phyloP scores from a whole-genome alignment of 1,140 invertebrate genomes.

The Drosophila equinoxialis region DNA sequence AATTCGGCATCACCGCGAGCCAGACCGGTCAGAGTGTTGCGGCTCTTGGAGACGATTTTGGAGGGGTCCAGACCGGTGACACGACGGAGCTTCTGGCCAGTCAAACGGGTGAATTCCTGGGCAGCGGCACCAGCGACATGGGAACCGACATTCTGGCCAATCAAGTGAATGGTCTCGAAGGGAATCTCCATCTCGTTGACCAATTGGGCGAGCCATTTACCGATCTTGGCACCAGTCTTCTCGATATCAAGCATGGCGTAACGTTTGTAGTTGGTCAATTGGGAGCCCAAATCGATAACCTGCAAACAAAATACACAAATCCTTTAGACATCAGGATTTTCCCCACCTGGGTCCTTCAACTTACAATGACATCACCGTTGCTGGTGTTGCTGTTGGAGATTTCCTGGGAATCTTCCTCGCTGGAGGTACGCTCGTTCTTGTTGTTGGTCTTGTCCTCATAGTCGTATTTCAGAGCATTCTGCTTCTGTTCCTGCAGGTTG shows the following conservation, averaged over 20 bases:
- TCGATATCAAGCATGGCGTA: slow-evolving; percentile 66
- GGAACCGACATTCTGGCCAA: slow-evolving; percentile 74
- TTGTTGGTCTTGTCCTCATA: slow-evolving; percentile 38
- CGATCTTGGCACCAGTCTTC: slow-evolving; percentile 57
- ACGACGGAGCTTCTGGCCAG: slow-evolving; percentile 83
- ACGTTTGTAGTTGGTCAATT: slow-evolving; percentile 62
- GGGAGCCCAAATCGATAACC: slow-evolving; percentile 67
- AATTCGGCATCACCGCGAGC: slow-evolving; percentile 85
- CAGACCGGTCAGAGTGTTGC: slow-evolving; percentile 84
- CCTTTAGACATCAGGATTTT: background rate
- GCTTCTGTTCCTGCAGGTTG: slow-evolving; percentile 59
- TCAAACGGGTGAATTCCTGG: slow-evolving; percentile 86
- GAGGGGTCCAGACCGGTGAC: slow-evolving; percentile 90
- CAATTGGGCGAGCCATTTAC: slow-evolving; percentile 62
- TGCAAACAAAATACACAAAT: background rate
- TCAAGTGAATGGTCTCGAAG: slow-evolving; percentile 76
- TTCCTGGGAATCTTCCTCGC: slow-evolving; percentile 60
- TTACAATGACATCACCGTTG: slow-evolving; percentile 59
- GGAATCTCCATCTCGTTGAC: slow-evolving; percentile 64
- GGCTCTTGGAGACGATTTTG: slow-evolving; percentile 85
- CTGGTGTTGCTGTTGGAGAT: slow-evolving; percentile 43
- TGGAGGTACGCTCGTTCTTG: slow-evolving; percentile 48
- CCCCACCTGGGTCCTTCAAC: slow-evolving; percentile 3
- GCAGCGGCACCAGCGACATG: slow-evolving; percentile 85
- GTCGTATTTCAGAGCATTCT: slow-evolving; percentile 41